These are phyloP conservation scores for Tigriopus californicus DNA, from an alignment of 2,888 invertebrate species.

Conservation along the genomic window DNA sequence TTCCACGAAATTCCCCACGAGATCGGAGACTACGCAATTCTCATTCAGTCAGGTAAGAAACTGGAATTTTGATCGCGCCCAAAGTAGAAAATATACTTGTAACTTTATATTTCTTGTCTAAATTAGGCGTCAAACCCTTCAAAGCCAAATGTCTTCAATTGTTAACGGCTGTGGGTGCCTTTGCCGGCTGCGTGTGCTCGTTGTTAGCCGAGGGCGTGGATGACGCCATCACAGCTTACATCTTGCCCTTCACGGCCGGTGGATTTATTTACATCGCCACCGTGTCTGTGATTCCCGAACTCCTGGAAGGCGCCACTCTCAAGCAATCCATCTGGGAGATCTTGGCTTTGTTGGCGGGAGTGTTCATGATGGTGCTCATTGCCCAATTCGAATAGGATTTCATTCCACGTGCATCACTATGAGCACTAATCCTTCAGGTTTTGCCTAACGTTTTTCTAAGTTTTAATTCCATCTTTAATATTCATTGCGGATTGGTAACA, in stretches of 20 bases:
- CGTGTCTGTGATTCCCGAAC: constrained; percentile 92
- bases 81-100: not conserved
- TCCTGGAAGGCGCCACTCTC: constrained; percentile 47
- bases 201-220: constrained; percentile 52
- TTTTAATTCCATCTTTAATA: too few relatives aligned
- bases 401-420: not conserved
- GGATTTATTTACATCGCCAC: constrained; percentile 99
- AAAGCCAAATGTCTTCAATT: constrained; percentile 84
- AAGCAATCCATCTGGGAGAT: constrained; percentile 82
- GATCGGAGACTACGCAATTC: constrained; percentile 97
- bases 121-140: constrained; percentile 15
- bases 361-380: constrained; percentile 87
- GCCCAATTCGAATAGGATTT: constrained; percentile 53
- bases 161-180: constrained; percentile 80
- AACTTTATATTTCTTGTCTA: not conserved
- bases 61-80: not conserved
- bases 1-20: constrained; percentile 98
- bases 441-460: too few relatives aligned
- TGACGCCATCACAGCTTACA: constrained; percentile 51
- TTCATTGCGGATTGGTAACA: too few relatives aligned
- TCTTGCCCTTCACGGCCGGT: constrained; percentile 91
- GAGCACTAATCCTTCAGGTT: not conserved
- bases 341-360: constrained; percentile 63
- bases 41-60: constrained; percentile 43
- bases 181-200: constrained; percentile 77